Conservation (phyloP, 2,888 invertebrate genomes). For the Seira sanloemensis region DNA sequence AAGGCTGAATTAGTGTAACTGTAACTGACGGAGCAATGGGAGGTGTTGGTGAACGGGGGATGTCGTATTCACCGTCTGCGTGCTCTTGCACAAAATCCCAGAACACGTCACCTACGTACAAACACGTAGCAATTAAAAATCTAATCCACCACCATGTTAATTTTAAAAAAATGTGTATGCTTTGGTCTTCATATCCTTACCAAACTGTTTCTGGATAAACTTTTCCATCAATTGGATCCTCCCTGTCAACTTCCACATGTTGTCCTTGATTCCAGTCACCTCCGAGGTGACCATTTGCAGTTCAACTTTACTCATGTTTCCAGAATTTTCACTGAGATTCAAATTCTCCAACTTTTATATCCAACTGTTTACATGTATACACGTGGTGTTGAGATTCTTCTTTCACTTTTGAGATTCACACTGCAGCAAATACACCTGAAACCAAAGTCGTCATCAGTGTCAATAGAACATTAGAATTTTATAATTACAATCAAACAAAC, state of each 20-base stretch:
- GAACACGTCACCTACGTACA: conserved; percentile 60
- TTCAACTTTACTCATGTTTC: conserved; percentile 33
- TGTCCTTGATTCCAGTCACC: conserved; percentile 56
- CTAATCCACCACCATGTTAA: not conserved
- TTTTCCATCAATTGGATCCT: conserved; percentile 66
- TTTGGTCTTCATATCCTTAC: conserved; percentile 25
- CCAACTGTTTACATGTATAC: not conserved
- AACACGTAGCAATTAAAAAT: not conserved
- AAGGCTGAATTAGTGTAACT: conserved; percentile 51
- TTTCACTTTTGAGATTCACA: not conserved
- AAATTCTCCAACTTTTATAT: not conserved
- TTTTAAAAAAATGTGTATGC: no score
- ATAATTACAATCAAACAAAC: no score
- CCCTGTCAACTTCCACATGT: conserved; percentile 64
- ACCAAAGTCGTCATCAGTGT: no score
- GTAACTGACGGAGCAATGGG: conserved; percentile 49
- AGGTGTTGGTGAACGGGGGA: conserved; percentile 35
- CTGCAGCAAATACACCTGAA: not conserved
- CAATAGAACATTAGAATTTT: no score
- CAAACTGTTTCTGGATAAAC: conserved; percentile 61
- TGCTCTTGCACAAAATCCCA: conserved; percentile 65
- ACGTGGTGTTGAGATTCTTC: not conserved
- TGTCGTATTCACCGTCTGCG: conserved; percentile 23
- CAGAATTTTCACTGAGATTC: not conserved
- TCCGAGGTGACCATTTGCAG: conserved; percentile 44